phyloP scores from a whole-genome alignment of 2,888 invertebrate genomes.

The Athalia rosae region DNA sequence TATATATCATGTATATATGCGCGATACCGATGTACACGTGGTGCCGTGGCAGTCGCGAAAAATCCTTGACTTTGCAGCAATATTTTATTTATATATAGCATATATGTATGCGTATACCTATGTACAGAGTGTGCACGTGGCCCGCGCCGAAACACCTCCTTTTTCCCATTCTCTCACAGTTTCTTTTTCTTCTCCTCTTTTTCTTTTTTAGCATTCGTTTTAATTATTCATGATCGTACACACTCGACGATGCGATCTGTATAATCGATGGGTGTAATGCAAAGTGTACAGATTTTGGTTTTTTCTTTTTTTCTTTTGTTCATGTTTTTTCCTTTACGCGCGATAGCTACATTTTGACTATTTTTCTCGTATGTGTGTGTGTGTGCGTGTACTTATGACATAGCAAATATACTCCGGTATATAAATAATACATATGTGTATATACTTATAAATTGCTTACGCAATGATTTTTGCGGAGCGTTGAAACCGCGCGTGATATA shows the following conservation, averaged over 20 bases:
- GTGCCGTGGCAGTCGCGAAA: slow-evolving; percentile 22
- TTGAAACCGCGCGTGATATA: too few relatives aligned
- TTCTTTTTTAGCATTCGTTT: neutral
- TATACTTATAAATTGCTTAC: too few relatives aligned
- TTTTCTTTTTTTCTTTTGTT: neutral
- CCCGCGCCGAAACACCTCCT: neutral
- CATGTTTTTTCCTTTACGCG: neutral
- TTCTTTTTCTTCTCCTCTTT: neutral
- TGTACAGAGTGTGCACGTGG: neutral
- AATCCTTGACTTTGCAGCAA: slow-evolving; percentile 30
- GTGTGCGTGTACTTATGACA: too few relatives aligned
- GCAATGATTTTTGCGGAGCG: too few relatives aligned
- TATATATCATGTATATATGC: too few relatives aligned
- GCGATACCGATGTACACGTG: neutral
- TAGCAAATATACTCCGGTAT: too few relatives aligned
- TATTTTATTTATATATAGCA: too few relatives aligned
- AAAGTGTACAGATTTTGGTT: neutral
- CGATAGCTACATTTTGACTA: too few relatives aligned
- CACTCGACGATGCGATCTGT: neutral
- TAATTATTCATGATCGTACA: too few relatives aligned
- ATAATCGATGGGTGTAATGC: neutral
- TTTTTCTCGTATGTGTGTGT: too few relatives aligned
- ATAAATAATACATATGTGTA: too few relatives aligned
- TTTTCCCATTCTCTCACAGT: neutral
- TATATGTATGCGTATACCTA: neutral